Percentiles rank a stretch among this genome's conserved stretches.
Conservation (phyloP, 2,113 vertebrate species). For the Neotragus pygmaeus region DNA sequence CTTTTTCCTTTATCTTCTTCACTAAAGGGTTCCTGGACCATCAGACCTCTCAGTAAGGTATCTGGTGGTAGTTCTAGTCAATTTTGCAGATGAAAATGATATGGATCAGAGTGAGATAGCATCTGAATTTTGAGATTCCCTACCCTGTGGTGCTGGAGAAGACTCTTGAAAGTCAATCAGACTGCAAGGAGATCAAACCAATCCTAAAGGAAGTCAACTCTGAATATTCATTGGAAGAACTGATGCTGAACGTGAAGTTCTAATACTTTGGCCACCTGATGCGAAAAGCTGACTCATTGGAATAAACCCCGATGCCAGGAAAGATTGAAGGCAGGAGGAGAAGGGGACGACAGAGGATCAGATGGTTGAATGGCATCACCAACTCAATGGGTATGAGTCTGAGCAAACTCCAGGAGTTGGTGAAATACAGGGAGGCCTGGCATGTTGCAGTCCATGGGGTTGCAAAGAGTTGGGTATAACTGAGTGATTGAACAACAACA, state of each 20-base stretch:
- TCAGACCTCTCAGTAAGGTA: neutral
- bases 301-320: neutral
- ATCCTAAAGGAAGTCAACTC: neutral
- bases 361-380: neutral
- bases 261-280: neutral
- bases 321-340: neutral
- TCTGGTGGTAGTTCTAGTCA: neutral
- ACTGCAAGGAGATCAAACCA: neutral
- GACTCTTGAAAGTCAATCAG: neutral
- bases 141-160: neutral
- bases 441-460: neutral
- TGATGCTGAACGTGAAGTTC: neutral
- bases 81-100: neutral
- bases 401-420: neutral
- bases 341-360: neutral
- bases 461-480: neutral
- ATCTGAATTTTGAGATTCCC: neutral
- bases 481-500: neutral
- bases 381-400: neutral
- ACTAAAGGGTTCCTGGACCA: neutral
- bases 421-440: neutral
- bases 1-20: neutral
- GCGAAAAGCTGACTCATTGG: neutral
- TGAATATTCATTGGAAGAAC: neutral
- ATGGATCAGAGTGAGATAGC: neutral